These are phyloP conservation scores for Siniperca scherzeri DNA, from an alignment of 2,797 vertebrate genomes.

Conservation along the genomic window DNA sequence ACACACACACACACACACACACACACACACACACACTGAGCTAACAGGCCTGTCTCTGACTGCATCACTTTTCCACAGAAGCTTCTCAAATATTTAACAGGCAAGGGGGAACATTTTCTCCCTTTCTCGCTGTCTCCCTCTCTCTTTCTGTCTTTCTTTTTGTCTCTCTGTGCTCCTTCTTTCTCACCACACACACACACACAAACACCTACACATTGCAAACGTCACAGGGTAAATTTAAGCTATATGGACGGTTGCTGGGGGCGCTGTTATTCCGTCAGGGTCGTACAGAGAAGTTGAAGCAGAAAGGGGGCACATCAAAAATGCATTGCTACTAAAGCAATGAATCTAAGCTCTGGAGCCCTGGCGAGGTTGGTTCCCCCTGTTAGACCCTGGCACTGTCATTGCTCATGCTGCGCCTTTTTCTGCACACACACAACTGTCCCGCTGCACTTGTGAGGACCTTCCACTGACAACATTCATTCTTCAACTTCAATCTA, in stretches of 20 bases:
- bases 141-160: slow-evolving; percentile 47
- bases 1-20: slow-evolving; percentile 35
- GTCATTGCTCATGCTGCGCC: slow-evolving; percentile 64
- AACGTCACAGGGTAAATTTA: slow-evolving; percentile 67
- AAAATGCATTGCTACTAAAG: slow-evolving; percentile 79
- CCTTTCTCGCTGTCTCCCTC: slow-evolving; percentile 65
- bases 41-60: slow-evolving; percentile 77
- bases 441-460: slow-evolving; percentile 33
- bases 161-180: slow-evolving; percentile 27
- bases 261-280: slow-evolving; percentile 70
- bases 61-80: slow-evolving; percentile 80
- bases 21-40: slow-evolving; percentile 45
- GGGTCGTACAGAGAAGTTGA: slow-evolving; percentile 56
- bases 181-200: slow-evolving; percentile 26
- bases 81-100: slow-evolving; percentile 86
- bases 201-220: slow-evolving; percentile 48
- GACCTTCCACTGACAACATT: slow-evolving; percentile 31
- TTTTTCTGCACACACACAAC: slow-evolving; percentile 41
- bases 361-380: slow-evolving; percentile 56
- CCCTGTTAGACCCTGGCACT: slow-evolving; percentile 65
- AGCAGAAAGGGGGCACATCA: slow-evolving; percentile 70
- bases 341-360: slow-evolving; percentile 67
- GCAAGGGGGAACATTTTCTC: slow-evolving; percentile 80
- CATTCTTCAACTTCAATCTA: slow-evolving; percentile 40
- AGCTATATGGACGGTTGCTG: slow-evolving; percentile 64